Evolutionary conservation across 2,113 vertebrate genomes (phyloP).

Genomic region (rabbit (Oryctolagus cuniculus)): mOryCun1.1 NC_091435.1:36677501-36678000

Average conservation of each 20-base stretch:
- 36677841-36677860: not conserved
- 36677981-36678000: not conserved
- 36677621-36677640: not conserved
- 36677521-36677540: not conserved
- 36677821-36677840: not conserved
- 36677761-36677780: constrained; percentile 46
- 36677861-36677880: constrained; percentile 17
- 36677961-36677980: constrained; percentile 40
- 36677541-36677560: constrained; percentile 14
- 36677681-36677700: not conserved
- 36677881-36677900: accelerated
- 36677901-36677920: not conserved
- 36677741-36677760: constrained; percentile 44
- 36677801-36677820: constrained; percentile 62
- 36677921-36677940: not conserved
- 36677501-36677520: not conserved
- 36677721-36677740: constrained; percentile 26
- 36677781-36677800: not conserved
- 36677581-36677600: not conserved
- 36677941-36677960: not conserved
- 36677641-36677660: not conserved
- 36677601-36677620: not conserved
- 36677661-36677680: not conserved
- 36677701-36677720: not conserved
- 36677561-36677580: constrained; percentile 4